phyloP scores from a whole-genome alignment of 2,113 vertebrate species.

The Notiomystis cincta region DNA sequence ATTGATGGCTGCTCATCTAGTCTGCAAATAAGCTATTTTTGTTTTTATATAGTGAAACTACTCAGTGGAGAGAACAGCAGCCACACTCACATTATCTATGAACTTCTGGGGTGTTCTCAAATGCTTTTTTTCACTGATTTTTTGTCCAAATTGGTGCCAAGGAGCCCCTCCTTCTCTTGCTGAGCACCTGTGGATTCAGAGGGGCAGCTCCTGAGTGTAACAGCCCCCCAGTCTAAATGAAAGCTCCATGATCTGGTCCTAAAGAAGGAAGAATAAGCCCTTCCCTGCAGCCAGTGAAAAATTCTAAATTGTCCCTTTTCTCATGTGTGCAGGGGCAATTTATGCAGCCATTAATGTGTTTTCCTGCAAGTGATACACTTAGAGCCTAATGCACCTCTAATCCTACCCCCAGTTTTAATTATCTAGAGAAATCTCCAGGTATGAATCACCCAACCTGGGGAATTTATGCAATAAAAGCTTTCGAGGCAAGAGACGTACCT shows the following conservation, averaged over 20 bases:
- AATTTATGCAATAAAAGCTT: constrained; percentile 52
- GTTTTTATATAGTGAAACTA: constrained; percentile 17
- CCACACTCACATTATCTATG: background rate
- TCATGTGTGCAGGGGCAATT: constrained; percentile 21
- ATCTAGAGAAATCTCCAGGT: constrained; percentile 43
- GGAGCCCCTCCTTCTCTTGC: background rate
- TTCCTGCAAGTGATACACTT: constrained; percentile 42
- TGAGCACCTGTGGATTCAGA: background rate
- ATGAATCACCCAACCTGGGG: constrained; percentile 19
- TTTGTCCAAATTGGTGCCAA: background rate
- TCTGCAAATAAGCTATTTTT: constrained; percentile 57
- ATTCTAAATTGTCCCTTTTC: constrained; percentile 8
- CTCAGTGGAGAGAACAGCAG: background rate
- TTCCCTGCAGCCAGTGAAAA: constrained; percentile 13
- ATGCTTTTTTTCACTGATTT: background rate
- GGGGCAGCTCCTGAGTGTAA: background rate
- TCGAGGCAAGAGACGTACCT: background rate
- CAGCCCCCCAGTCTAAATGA: background rate
- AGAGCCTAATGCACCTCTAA: constrained; percentile 48
- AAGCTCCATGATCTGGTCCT: background rate
- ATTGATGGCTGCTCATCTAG: constrained; percentile 46
- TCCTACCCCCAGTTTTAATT: constrained; percentile 42
- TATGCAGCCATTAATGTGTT: constrained; percentile 53
- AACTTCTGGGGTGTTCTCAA: background rate
- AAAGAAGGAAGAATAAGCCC: background rate